Evolutionary conservation across 2,113 vertebrate species (phyloP), one percentile per base, ranked within the genome.

Genomic region (Prietella phreatophila): DNA sequence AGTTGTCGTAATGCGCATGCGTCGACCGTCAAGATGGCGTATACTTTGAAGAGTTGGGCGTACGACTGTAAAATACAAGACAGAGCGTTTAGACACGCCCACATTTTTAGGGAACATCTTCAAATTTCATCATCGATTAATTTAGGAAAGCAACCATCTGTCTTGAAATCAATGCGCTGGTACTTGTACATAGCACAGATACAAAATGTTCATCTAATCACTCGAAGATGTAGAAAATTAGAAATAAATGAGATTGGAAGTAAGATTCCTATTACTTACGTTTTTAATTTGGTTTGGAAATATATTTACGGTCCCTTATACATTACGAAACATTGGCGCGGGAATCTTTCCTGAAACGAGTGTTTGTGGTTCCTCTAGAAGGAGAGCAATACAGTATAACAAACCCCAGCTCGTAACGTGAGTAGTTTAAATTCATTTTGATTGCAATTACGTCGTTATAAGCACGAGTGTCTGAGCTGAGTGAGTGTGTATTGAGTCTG

Each of bases 321-420:
- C 17, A 85, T 63, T 85, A 80, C 33, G 63, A 90, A 73, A 9
- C 75, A 33, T 91, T 92, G 92, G 93, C 94, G 94, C 93, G 94
- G 88, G 92, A 84, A 88, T 92, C 83, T 86, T 79, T 4, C 25
- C 82, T 20, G 11, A 20, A 25, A 33, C 86, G 58, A 4, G 30
- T 39, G 47, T 60, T 50, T 85, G 47, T 20, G 15, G 0, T 0
- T 30, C 25, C 4, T 0, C 2, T 30, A 19, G 61, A 61, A 53
- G 30, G 27, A 27, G 39, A 42, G 1, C 10, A 39, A 39, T 10
- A 5, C 36, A n/a, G 3, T 36, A 3, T 33, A 53, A 17, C 47
- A 39, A 5, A 55, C 5, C 5, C 19, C 13, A 11, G 13, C 2
- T 84, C 3, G 8, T 19, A 25, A 25, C n/a, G 81, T 87, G 53